A percentile compares a stretch with the other conserved stretches of the same genome.
Conservation (phyloP, 2,113 vertebrate genomes). For the Aspiorhynchus laticeps region DNA sequence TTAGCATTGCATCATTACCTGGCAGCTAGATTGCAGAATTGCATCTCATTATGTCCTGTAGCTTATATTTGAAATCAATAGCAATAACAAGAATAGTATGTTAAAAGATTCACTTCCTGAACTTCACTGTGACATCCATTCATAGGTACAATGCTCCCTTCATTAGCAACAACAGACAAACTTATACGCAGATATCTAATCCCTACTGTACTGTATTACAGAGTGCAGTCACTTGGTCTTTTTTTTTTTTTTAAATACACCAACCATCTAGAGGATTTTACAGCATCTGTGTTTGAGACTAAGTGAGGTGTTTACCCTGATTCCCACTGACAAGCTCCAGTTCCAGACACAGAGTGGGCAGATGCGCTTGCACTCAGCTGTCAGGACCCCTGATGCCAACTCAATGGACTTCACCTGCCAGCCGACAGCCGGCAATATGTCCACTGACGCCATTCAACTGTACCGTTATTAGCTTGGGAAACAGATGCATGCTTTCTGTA, state of each 20-base stretch:
- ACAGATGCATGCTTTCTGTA: background rate
- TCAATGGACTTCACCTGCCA: constrained; percentile 44
- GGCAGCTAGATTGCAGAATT: background rate
- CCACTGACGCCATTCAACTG: background rate
- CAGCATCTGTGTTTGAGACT: constrained; percentile 50
- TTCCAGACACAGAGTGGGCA: constrained; percentile 45
- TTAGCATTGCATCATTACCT: constrained; percentile 21
- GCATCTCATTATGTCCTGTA: background rate
- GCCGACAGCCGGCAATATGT: constrained; percentile 15
- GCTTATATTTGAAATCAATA: constrained; percentile 1
- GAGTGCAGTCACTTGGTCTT: constrained; percentile 10
- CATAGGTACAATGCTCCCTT: background rate
- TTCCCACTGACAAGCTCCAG: constrained; percentile 46
- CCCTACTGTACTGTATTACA: background rate
- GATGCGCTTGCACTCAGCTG: constrained; percentile 23
- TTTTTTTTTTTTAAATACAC: constrained; percentile 14
- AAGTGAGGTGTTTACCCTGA: constrained; percentile 39
- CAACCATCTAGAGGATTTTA: constrained; percentile 37
- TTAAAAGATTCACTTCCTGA: background rate
- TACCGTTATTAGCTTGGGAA: constrained; percentile 6
- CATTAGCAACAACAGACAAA: background rate
- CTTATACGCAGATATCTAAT: background rate
- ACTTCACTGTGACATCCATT: background rate
- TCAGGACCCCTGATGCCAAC: constrained; percentile 41
- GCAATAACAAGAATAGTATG: background rate